Conservation (phyloP, 2,888 invertebrate species). For the Homarus gammarus region DNA sequence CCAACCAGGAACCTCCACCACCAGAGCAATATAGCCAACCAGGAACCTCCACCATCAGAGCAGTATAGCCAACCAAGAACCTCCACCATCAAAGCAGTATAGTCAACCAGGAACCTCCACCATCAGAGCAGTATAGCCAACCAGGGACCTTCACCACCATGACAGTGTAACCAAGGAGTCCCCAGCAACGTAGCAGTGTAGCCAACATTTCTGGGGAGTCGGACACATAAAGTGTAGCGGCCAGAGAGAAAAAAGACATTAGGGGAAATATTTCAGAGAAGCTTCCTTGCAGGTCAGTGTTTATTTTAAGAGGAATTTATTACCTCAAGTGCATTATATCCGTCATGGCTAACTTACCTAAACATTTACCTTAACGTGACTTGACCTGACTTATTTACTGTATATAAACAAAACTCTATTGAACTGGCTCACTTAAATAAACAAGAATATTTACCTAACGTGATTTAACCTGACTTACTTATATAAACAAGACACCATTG, state of each 20-base stretch:
- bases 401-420: no score
- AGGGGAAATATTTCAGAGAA: conserved; percentile 63
- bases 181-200: conserved; percentile 11
- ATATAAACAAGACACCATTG: no score
- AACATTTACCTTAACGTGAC: conserved; percentile 35
- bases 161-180: conserved; percentile 27
- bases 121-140: conserved; percentile 18
- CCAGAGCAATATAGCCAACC: conserved; percentile 7
- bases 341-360: conserved; percentile 41
- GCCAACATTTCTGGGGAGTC: conserved; percentile 49
- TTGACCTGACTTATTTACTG: no score
- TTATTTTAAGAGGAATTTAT: conserved; percentile 63
- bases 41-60: neutral
- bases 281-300: conserved; percentile 60
- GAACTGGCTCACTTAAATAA: no score
- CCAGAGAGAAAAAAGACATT: conserved; percentile 60
- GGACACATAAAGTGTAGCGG: conserved; percentile 53
- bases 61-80: neutral
- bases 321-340: conserved; percentile 50
- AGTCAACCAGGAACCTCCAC: neutral
- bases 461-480: no score
- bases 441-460: no score
- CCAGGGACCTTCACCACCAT: conserved; percentile 5
- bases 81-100: neutral
- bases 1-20: neutral